Percentiles rank a stretch among this genome's conserved stretches.
Conservation (phyloP, 2,888 invertebrate species). For the Aquatica leii region DNA sequence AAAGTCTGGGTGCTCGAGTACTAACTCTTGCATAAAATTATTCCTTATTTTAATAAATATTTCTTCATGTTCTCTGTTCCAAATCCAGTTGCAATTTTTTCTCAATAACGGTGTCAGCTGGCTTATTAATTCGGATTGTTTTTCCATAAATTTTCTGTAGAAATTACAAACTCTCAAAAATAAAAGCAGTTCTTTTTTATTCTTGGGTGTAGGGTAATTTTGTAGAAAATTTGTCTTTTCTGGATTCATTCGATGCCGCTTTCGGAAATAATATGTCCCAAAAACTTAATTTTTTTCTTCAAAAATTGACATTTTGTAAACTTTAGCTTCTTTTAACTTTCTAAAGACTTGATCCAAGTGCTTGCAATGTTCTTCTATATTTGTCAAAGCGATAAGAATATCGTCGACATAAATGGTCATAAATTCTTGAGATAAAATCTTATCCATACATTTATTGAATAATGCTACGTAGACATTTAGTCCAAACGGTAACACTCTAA, state of each 20-base stretch:
- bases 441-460: constrained; percentile 32
- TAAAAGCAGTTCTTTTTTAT: constrained; percentile 29
- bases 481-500: constrained; percentile 35
- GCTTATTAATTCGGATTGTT: background rate
- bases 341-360: constrained; percentile 34
- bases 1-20: constrained; percentile 18
- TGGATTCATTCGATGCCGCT: constrained; percentile 40
- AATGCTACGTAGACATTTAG: constrained; percentile 30
- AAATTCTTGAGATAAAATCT: constrained; percentile 33
- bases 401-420: constrained; percentile 34
- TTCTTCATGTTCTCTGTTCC: constrained; percentile 2
- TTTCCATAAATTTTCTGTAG: constrained; percentile 31
- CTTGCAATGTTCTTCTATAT: constrained; percentile 31
- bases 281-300: constrained; percentile 36
- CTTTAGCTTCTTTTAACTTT: constrained; percentile 29
- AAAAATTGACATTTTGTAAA: constrained; percentile 42
- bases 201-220: constrained; percentile 36
- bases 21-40: background rate
- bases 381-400: constrained; percentile 33
- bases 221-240: constrained; percentile 38
- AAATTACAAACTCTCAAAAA: constrained; percentile 41
- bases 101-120: constrained; percentile 4
- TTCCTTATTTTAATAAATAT: constrained; percentile 7
- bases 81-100: constrained; percentile 5
- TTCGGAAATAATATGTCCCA: constrained; percentile 40